Base-by-base conservation (phyloP, 2,888 invertebrate genomes). In the Helleia helle region DNA sequence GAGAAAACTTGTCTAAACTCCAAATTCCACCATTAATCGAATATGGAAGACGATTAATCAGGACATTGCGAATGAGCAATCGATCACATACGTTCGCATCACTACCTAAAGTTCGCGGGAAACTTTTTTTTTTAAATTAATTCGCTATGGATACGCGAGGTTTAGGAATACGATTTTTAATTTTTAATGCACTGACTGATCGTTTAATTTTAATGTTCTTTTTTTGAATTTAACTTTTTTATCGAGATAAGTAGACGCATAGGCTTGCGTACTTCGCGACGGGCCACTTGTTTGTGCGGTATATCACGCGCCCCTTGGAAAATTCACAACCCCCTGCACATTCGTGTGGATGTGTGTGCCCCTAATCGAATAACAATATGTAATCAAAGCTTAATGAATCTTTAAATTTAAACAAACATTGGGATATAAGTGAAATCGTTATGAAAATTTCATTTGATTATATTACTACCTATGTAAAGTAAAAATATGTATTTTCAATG, bases 231-330 rank as follows among this genome's bases (percentile, higher is more conserved):
- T 5, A 5, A 22, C 18, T 18, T 7, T 3, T 7, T 5, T 7
- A 8, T 8, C 8, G 5, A 22, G 22, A 22, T 2, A 8, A 39
- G 39, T 48, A 65, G 70, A 64, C 72, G 76, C 71, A 65, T 68
- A 72, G 66, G 71, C 75, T 53, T 70, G 79, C 76, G 77, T 59
- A 65, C 79, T 51, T 61, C 75, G 71, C 80, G 79, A 58, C 77
- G 71, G 59, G 70, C 59, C 71, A 74, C 73, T 72, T 80, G 72
- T 55, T 76, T 74, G 71, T 83, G 81, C 65, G 66, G 73, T 60
- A 69, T 47, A 68, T 71, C 73, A 75, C 63, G 61, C 65, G 63
- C 66, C 64, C 61, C 62, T 62, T 64, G 67, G 75, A 69, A 79
- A 79, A 75, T 70, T 71, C 69, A 66, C 69, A 51, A 62, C 66